Base-by-base conservation (phyloP, 2,888 invertebrate genomes). In the Chloroclystis v-ata region DNA sequence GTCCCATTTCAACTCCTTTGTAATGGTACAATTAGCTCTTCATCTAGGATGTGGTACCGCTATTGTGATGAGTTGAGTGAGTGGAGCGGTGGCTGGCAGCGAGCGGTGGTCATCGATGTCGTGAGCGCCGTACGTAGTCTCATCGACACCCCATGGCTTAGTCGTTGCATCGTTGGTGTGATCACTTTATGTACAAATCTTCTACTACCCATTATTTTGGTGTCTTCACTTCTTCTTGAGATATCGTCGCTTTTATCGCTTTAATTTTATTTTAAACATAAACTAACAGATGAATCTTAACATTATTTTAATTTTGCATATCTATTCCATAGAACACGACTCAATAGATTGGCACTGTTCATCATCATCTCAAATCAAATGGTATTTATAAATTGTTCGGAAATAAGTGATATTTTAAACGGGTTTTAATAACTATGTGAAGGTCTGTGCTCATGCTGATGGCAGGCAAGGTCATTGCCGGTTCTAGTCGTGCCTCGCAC, bases 131-230 rank as follows among this genome's bases (percentile, higher is more conserved):
- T 78, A 75, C 67, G 61, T 79, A 82, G 82, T 65, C 76, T 77
- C 82, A 78, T 70, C 59, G 71, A 74, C 76, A 75, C 78, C 82
- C 82, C 69, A 84, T 81, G 84, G 84, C 86, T 86, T 86, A 76
- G 83, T 80, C 59, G 74, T 78, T 77, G 67, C 84, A 85, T 86
- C 69, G 71, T 84, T 69, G 80, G 78, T 83, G 84, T 83, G 57
- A 62, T 62, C 63, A 63, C 61, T 49, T 57, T 59, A 56, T 66
- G 62, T 67, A 64, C 55, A 63, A 66, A 54, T 49, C 54, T 56
- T 59, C 56, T 49, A 44, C 53, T 48, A 45, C 47, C 52, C 74
- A 75, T 72, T 68, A 69, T 67, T 70, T 78, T 70, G 77, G 77
- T 75, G 72, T 74, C 77, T 76, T 73, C 69, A 70, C 75, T 67